These are phyloP conservation scores for Tychaedon coryphoeus DNA, from an alignment of 2,113 vertebrate species.

Conservation along the genomic window DNA sequence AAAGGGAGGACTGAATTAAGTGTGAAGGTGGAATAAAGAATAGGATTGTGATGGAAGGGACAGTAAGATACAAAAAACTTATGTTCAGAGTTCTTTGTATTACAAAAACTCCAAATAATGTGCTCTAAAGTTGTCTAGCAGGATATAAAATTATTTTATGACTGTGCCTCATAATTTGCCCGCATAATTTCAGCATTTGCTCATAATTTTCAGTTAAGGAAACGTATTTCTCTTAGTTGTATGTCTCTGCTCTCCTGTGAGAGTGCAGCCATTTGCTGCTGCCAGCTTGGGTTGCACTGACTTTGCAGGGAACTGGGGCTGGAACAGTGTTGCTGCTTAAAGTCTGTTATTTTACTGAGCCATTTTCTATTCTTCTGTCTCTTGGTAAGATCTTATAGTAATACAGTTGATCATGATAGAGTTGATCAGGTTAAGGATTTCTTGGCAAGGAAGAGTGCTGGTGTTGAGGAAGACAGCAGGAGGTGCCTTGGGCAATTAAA, in stretches of 20 bases:
- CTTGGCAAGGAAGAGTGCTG: background rate
- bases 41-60: background rate
- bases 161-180: background rate
- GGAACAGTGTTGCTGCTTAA: background rate
- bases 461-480: conserved; percentile 46
- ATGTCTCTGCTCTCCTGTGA: background rate
- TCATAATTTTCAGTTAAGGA: background rate
- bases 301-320: background rate
- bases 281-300: background rate
- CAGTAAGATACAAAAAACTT: background rate
- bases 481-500: conserved; percentile 56
- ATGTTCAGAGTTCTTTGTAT: background rate
- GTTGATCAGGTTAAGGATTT: background rate
- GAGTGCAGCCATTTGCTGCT: background rate
- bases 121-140: background rate
- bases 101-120: background rate
- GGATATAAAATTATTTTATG: background rate
- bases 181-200: background rate
- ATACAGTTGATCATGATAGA: background rate
- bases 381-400: background rate
- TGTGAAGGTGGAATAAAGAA: background rate
- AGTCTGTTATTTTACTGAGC: background rate
- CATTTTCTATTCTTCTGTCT: background rate
- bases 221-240: background rate
- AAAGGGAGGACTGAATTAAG: background rate